Evolutionary conservation across 2,113 vertebrate species (phyloP).

Genomic region (Pterocles burchelli): DNA sequence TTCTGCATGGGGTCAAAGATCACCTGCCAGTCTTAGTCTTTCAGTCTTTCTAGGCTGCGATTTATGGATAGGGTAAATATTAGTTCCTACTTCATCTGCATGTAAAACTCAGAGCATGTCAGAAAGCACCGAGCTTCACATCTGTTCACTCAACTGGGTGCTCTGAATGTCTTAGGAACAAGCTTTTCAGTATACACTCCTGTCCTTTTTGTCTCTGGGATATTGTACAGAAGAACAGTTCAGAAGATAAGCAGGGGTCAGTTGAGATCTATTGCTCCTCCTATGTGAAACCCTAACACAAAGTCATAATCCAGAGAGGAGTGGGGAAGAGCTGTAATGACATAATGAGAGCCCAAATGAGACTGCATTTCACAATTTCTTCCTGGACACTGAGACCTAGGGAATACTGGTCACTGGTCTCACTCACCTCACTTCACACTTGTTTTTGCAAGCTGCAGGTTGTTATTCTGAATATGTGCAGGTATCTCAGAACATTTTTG

Average conservation of each 20-base stretch:
- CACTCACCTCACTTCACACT: not conserved
- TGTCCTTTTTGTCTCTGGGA: not conserved
- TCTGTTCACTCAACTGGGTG: not conserved
- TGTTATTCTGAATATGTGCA: not conserved
- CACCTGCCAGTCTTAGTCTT: not conserved
- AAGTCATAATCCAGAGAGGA: not conserved
- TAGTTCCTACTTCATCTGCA: not conserved
- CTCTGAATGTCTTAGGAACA: not conserved
- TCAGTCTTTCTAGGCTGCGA: not conserved
- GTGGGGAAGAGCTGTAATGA: not conserved
- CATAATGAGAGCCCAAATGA: not conserved
- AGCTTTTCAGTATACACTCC: not conserved
- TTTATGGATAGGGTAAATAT: not conserved
- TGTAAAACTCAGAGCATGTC: rapidly evolving
- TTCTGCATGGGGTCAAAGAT: not conserved
- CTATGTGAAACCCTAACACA: not conserved
- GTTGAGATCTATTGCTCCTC: not conserved
- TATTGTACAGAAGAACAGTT: not conserved
- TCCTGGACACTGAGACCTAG: not conserved
- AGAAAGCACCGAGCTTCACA: not conserved
- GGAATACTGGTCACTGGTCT: not conserved
- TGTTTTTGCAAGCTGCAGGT: not conserved
- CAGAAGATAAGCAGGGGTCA: not conserved
- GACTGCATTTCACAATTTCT: not conserved
- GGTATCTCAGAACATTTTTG: not conserved